Conservation (phyloP, 2,888 invertebrate genomes). For the Leptodirus hochenwartii region DNA sequence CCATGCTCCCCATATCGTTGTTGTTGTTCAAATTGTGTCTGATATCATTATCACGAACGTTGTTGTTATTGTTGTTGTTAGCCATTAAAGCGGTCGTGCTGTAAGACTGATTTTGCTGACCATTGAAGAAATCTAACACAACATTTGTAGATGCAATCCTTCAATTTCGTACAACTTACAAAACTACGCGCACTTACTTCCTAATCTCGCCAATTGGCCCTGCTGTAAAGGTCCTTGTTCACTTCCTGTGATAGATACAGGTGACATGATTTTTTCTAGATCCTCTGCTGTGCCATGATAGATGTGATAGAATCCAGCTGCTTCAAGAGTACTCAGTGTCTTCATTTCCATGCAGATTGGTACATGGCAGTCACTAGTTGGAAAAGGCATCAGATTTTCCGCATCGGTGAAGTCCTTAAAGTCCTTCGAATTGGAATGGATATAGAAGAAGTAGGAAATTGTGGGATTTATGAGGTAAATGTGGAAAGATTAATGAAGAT, state of each 20-base stretch:
- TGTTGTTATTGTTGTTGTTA: constrained; percentile 16
- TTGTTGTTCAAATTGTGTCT: constrained; percentile 22
- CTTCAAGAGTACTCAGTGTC: constrained; percentile 30
- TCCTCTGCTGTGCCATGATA: no score
- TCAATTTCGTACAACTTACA: no score
- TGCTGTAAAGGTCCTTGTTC: no score
- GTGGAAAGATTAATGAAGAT: background rate
- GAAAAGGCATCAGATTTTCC: constrained; percentile 71
- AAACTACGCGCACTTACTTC: no score
- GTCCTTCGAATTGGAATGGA: constrained; percentile 35
- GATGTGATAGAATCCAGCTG: no score
- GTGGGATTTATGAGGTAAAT: background rate
- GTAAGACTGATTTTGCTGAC: constrained; percentile 12
- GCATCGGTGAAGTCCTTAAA: constrained; percentile 85
- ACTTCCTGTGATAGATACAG: no score
- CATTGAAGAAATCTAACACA: no score
- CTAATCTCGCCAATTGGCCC: no score
- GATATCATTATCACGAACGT: constrained; percentile 1
- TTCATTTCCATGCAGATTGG: constrained; percentile 70
- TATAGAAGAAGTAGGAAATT: background rate
- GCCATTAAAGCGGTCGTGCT: no score
- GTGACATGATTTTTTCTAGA: no score
- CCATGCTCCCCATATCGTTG: constrained; percentile 37
- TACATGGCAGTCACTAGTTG: constrained; percentile 68
- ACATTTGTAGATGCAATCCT: no score